Percentiles rank a stretch among this genome's conserved stretches.
phyloP scores from a whole-genome alignment of 2,113 vertebrate genomes.

The Leucopsar rothschildi region DNA sequence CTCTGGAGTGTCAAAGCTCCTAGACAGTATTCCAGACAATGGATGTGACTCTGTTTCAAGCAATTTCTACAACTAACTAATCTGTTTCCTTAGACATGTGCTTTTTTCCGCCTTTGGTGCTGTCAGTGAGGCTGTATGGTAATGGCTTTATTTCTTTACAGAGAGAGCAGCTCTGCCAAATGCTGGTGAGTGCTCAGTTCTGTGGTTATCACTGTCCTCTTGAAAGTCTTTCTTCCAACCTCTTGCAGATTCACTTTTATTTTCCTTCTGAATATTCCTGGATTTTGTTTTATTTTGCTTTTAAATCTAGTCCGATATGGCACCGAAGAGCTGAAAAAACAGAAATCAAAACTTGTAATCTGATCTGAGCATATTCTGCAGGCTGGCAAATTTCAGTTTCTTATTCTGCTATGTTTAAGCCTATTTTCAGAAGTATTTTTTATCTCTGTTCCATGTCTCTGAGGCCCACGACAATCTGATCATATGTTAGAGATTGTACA shows the following conservation, averaged over 20 bases:
- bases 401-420: not conserved
- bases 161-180: not conserved
- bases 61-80: not conserved
- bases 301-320: not conserved
- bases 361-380: not conserved
- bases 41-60: not conserved
- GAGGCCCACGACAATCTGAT: not conserved
- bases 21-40: not conserved
- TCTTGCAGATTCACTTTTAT: not conserved
- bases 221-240: not conserved
- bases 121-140: not conserved
- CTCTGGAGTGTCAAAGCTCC: not conserved
- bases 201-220: not conserved
- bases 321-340: not conserved
- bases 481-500: not conserved
- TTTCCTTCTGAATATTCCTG: not conserved
- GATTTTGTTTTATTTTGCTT: not conserved
- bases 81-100: not conserved
- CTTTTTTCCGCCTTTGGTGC: not conserved
- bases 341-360: not conserved
- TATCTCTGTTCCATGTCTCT: not conserved
- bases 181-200: not conserved
- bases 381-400: not conserved
- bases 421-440: constrained; percentile 10
- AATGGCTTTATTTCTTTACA: not conserved